Conservation (phyloP, 2,888 invertebrate genomes). For the Drosophila mimica region DNA sequence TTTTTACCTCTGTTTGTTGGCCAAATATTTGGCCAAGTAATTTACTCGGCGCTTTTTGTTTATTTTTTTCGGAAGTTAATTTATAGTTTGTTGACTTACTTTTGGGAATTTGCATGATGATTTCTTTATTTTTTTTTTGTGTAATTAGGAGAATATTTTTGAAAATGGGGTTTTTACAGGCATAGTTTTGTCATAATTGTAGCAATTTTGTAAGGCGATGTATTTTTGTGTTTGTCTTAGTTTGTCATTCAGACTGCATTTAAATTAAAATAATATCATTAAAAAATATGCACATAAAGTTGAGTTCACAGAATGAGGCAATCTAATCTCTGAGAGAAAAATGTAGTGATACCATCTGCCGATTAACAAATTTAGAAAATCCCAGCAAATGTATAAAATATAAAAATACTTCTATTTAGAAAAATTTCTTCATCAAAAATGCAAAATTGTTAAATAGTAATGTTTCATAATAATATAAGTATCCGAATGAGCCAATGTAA, state of each 20-base stretch:
- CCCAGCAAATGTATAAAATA: neutral
- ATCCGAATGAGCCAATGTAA: neutral
- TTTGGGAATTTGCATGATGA: neutral
- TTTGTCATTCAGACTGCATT: neutral
- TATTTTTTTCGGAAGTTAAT: conserved; percentile 24
- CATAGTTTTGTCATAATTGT: neutral
- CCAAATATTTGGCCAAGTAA: conserved; percentile 52
- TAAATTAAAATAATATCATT: neutral
- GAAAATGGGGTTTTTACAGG: too few species aligned
- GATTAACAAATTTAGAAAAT: neutral
- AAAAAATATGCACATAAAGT: neutral
- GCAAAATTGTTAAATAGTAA: neutral
- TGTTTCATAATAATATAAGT: neutral
- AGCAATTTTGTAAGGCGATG: neutral
- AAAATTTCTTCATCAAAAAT: neutral
- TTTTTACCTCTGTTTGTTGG: conserved; percentile 17
- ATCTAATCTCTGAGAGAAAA: neutral
- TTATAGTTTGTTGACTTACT: neutral
- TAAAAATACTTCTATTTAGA: neutral
- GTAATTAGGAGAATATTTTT: neutral
- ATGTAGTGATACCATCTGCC: conserved; percentile 4
- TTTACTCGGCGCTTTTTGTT: conserved; percentile 31
- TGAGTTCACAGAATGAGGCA: neutral
- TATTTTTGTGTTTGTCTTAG: neutral
- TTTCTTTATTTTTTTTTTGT: neutral